Evolutionary conservation across 2,888 invertebrate species (phyloP).

Genomic region (Sicus ferrugineus): DNA sequence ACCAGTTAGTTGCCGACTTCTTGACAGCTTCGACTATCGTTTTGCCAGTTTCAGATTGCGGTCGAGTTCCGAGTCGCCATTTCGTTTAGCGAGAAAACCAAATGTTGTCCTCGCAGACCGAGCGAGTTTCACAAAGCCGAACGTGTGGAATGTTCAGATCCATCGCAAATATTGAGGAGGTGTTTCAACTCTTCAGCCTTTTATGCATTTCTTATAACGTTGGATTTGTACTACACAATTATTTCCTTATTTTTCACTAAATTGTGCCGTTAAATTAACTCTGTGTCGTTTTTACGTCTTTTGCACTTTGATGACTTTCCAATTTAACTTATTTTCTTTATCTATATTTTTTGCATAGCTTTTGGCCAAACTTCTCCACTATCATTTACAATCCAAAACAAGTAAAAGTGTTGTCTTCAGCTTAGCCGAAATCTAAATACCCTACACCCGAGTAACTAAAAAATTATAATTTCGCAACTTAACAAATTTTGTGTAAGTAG

Average conservation of each 20-base stretch:
- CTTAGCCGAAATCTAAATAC: no score
- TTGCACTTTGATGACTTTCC: not conserved
- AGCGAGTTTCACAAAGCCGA: not conserved
- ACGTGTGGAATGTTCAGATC: not conserved
- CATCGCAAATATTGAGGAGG: no score
- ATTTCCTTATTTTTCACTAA: not conserved
- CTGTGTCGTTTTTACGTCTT: not conserved
- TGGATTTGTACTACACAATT: not conserved
- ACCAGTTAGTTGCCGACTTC: constrained; percentile 8
- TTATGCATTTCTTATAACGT: not conserved
- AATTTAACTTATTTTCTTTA: not conserved
- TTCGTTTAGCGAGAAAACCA: not conserved
- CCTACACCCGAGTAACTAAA: no score
- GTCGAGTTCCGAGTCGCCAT: not conserved
- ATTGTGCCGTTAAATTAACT: not conserved
- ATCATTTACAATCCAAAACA: no score
- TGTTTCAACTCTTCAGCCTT: not conserved
- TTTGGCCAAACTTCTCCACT: not conserved
- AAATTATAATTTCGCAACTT: no score
- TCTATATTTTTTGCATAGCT: not conserved
- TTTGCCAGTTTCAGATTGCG: constrained; percentile 7
- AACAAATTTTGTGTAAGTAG: no score
- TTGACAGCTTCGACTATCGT: constrained; percentile 4
- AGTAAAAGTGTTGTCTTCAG: no score
- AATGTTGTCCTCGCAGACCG: constrained; percentile 9